Evolutionary conservation across 2,888 invertebrate species (phyloP), one percentile per base, ranked within the genome.

Genomic region (Tyria jacobaeae): DNA sequence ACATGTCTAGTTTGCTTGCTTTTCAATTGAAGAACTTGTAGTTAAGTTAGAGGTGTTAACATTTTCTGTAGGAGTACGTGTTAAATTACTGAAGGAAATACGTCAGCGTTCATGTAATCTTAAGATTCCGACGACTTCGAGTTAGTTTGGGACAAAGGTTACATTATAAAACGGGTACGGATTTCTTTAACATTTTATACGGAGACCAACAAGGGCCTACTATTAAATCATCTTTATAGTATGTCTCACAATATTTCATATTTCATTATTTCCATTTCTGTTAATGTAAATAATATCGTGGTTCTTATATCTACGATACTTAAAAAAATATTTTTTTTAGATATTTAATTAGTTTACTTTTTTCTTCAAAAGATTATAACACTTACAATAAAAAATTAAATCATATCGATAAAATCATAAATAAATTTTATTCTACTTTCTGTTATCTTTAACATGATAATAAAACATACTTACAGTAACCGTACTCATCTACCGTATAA

Each of bases 1-100:
- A 68, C 61, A 60, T 65, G 66, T 70, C 64, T 67, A 50, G 73
- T 66, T 67, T 66, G 56, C 62, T 57, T 61, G 70, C 58, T 64
- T 70, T 71, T 70, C 62, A 63, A 73, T 70, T 70, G 56, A 34
- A 35, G 56, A 56, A 48, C 47, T 48, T 47, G 24, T 47, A 47
- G 47, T 47, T n/a, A 55, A 59, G 57, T 73, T 71, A 1, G 24
- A 39, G 48, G 54, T 64, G 73, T 72, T 49, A 49, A 52, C 44
- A 44, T 44, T 41, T 54, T 17, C 15, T 21, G 44, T 9, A 44
- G 44, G 14, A 21, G 7, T 27, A 0, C 7, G 39, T 44, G 55
- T 44, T 55, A 17, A 2, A 27, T 27, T 41, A 54, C 17, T 44
- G 31, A 44, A 17, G 44, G 31, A 31, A 15, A 31, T 54, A 21